These are phyloP conservation scores for Delia radicum DNA, from an alignment of 1,140 invertebrate genomes.

Conservation along the genomic window DNA sequence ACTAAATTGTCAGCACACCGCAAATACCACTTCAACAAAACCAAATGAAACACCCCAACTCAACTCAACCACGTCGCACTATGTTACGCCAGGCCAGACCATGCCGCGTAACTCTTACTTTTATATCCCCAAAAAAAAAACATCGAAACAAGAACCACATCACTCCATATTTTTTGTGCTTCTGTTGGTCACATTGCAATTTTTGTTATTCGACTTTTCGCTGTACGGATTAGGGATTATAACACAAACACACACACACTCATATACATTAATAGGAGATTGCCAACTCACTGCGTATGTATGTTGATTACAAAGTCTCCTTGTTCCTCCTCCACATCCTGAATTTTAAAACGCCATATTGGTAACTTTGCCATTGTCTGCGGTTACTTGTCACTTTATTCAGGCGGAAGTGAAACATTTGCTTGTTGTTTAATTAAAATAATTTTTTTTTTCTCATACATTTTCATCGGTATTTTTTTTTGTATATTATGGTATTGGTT, in stretches of 20 bases:
- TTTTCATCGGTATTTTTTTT: not conserved
- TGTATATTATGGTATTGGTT: not conserved
- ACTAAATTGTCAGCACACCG: constrained; percentile 13
- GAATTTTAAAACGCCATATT: not conserved
- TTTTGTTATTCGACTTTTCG: not conserved
- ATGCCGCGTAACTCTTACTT: not conserved
- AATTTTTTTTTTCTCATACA: not conserved
- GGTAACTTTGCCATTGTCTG: not conserved
- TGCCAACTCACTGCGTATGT: no score
- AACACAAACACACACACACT: not conserved
- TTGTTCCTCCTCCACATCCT: no score
- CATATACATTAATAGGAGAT: no score
- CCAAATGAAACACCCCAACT: not conserved
- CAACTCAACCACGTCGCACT: not conserved
- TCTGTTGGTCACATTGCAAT: not conserved
- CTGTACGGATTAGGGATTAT: not conserved
- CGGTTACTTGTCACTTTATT: constrained; percentile 21
- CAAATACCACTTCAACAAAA: constrained; percentile 4
- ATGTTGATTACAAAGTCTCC: no score
- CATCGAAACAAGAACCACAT: not conserved
- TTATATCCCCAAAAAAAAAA: not conserved
- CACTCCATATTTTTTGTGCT: not conserved
- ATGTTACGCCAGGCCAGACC: no score
- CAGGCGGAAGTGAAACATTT: constrained; percentile 21
- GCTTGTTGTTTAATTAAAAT: constrained; percentile 24